Conservation (phyloP, 2,888 invertebrate species). For the Machimus rusticus region DNA sequence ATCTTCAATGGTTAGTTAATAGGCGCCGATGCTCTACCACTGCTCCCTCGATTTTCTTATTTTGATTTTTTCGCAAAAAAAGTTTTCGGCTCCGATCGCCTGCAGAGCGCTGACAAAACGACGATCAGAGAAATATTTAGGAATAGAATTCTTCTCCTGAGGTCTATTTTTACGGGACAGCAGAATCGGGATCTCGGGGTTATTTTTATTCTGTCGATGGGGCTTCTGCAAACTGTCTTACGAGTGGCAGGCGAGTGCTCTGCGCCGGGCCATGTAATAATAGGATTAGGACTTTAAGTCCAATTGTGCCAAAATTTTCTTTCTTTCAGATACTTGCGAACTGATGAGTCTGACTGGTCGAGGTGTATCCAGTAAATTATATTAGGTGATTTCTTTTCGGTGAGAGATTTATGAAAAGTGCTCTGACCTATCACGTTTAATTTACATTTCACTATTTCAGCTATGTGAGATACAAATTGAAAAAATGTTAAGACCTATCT, state of each 20-base stretch:
- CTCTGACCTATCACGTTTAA: neutral
- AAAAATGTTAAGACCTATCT: neutral
- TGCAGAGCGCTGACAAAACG: constrained; percentile 6
- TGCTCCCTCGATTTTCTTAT: neutral
- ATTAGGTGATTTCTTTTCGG: neutral
- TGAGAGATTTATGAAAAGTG: neutral
- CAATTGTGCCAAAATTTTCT: neutral
- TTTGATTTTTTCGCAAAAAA: neutral
- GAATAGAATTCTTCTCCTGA: neutral
- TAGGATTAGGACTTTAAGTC: neutral
- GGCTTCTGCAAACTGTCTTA: neutral
- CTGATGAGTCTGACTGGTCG: neutral
- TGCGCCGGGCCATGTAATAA: neutral
- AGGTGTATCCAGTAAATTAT: neutral
- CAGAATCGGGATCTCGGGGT: constrained; percentile 5
- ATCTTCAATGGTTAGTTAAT: neutral
- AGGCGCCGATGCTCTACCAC: neutral
- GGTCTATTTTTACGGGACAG: constrained; percentile 5
- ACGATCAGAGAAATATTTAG: neutral
- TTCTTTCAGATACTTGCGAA: neutral
- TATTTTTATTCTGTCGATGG: constrained; percentile 37
- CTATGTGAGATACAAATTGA: neutral
- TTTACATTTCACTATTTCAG: neutral
- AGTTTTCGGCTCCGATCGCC: neutral
- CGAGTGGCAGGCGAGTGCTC: neutral